Percentiles rank a stretch among this genome's conserved stretches.
phyloP scores from a whole-genome alignment of 1,140 invertebrate species.

The Bemisia tabaci region DNA sequence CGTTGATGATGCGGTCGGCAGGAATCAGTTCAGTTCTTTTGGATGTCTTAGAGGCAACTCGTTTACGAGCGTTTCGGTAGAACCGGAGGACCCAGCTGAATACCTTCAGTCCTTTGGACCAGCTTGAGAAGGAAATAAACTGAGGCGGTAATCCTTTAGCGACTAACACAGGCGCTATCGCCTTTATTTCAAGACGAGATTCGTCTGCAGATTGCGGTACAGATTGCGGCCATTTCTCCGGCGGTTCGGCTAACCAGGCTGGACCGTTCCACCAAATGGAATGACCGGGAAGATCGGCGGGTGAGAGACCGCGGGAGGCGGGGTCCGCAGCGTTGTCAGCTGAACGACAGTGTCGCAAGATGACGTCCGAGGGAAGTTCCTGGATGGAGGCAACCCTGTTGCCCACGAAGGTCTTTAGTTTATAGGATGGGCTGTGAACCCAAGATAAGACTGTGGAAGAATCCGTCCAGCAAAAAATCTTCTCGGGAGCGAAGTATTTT shows the following conservation, averaged over 20 bases:
- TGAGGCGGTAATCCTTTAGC: no score
- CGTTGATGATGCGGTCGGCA: no score
- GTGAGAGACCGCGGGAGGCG: conserved; percentile 11
- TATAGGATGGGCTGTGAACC: conserved; percentile 19
- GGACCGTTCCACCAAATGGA: conserved; percentile 16
- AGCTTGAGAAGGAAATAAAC: no score
- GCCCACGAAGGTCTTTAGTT: conserved; percentile 21
- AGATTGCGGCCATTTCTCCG: conserved; percentile 1
- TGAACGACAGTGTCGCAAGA: conserved; percentile 22
- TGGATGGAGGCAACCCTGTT: conserved; percentile 14
- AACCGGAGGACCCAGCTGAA: no score
- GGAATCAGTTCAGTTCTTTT: no score
- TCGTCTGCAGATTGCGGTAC: not conserved
- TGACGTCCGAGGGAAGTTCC: not conserved
- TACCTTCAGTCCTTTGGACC: no score
- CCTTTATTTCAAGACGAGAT: no score
- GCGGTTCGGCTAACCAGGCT: no score
- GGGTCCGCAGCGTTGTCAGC: conserved; percentile 17
- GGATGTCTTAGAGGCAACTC: no score
- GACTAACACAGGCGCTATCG: no score
- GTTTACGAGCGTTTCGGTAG: no score
- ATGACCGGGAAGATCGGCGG: conserved; percentile 7
- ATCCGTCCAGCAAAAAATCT: conserved; percentile 7
- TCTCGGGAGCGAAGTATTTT: not conserved
- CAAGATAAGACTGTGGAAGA: conserved; percentile 19